Percentiles rank a stretch among this genome's conserved stretches.
phyloP scores from a whole-genome alignment of 2,888 invertebrate species.

The Metellina segmentata region DNA sequence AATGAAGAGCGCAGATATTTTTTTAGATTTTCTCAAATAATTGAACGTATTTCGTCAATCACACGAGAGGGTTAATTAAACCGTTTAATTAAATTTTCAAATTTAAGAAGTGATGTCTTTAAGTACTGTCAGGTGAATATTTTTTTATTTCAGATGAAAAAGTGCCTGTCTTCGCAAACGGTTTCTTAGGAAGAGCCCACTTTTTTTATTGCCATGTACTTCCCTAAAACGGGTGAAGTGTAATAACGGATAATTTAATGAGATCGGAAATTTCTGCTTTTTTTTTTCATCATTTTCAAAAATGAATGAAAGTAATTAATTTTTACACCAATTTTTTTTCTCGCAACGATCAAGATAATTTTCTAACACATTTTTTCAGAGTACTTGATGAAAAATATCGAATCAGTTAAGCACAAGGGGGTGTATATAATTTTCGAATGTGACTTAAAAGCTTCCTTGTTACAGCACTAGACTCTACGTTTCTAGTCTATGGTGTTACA shows the following conservation, averaged over 20 bases:
- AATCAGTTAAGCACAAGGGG: neutral
- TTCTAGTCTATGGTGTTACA: neutral
- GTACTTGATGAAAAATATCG: neutral
- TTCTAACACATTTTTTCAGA: neutral
- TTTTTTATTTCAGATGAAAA: neutral
- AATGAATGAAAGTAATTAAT: neutral
- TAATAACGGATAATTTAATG: neutral
- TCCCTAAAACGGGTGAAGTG: neutral
- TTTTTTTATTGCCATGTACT: neutral
- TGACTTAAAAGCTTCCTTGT: too few relatives aligned
- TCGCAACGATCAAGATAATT: neutral
- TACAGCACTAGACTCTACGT: neutral
- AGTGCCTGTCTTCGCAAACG: neutral
- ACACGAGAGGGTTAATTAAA: neutral
- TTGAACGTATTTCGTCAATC: neutral
- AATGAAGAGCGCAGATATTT: too few relatives aligned
- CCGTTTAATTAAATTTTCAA: neutral
- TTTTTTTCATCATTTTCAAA: neutral
- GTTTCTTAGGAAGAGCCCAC: neutral
- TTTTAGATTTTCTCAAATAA: neutral
- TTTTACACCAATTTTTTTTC: neutral
- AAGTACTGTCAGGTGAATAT: neutral
- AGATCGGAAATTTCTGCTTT: neutral
- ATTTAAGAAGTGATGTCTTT: neutral
- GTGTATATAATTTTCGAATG: neutral